A percentile compares a stretch with the other conserved stretches of the same genome.
Evolutionary conservation across 2,888 invertebrate species (phyloP).

Genomic region (Archaeoteleia sp.): DNA sequence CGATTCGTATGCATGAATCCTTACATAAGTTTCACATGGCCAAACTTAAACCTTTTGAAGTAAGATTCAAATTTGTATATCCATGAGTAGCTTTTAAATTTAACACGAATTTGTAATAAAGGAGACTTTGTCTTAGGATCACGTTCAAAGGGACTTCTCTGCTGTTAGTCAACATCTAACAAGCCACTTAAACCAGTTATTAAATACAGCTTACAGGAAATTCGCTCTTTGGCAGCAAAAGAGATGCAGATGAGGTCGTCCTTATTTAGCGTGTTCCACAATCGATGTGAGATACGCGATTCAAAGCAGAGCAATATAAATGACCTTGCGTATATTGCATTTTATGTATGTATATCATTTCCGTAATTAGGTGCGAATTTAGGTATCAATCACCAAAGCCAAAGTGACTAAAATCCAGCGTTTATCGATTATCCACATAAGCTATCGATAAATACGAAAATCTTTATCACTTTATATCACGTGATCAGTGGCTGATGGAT

Average conservation of each 20-base stretch:
- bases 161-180: constrained; percentile 88
- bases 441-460: constrained; percentile 15
- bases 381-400: constrained; percentile 43
- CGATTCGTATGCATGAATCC: constrained; percentile 92
- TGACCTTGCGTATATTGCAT: constrained; percentile 13
- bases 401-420: constrained; percentile 27
- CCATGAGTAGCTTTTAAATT: constrained; percentile 15
- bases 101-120: constrained; percentile 1
- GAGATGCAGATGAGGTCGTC: constrained; percentile 76
- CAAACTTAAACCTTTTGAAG: constrained; percentile 90
- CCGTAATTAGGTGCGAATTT: constrained; percentile 26
- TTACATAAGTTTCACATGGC: constrained; percentile 90
- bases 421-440: constrained; percentile 18
- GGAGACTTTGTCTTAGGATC: constrained; percentile 79
- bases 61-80: constrained; percentile 65
- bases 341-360: constrained; percentile 9
- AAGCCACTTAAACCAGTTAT: constrained; percentile 89
- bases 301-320: constrained; percentile 45
- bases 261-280: constrained; percentile 26
- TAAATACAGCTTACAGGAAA: constrained; percentile 90
- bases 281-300: constrained; percentile 22
- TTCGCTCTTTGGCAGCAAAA: constrained; percentile 90
- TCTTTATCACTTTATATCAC: constrained; percentile 2
- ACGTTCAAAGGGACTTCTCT: constrained; percentile 86
- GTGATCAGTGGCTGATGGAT: too few species aligned